Percentiles rank a stretch among this genome's conserved stretches.
Conservation (phyloP, 2,888 invertebrate species). For the Stenodema calcarata region DNA sequence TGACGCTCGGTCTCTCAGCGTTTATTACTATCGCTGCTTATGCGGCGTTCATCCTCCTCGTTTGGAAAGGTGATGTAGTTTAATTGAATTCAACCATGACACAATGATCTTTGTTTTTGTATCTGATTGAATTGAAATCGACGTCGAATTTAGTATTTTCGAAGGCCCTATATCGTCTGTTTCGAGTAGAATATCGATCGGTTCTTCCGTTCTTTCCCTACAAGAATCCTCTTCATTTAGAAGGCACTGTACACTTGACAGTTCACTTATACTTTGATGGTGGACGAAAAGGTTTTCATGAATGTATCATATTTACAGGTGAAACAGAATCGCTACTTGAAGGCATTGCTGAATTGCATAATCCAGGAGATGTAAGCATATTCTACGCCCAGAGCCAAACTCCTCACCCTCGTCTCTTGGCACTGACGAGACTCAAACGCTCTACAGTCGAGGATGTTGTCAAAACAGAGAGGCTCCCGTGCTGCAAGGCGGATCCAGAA, state of each 20-base stretch:
- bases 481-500: not conserved
- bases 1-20: not conserved
- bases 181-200: too few relatives aligned
- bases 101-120: too few relatives aligned
- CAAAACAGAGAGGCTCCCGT: not conserved
- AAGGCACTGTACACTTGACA: too few relatives aligned
- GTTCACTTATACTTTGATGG: too few relatives aligned
- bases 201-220: too few relatives aligned
- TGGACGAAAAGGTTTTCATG: too few relatives aligned
- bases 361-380: not conserved
- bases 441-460: slow-evolving; percentile 5
- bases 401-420: not conserved
- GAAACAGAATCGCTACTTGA: not conserved
- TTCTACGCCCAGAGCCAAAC: not conserved
- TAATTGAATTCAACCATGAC: not conserved
- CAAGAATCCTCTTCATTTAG: too few relatives aligned
- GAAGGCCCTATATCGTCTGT: too few relatives aligned
- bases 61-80: slow-evolving; percentile 16
- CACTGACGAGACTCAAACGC: not conserved
- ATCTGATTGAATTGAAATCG: too few relatives aligned
- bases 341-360: not conserved
- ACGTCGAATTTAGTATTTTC: too few relatives aligned
- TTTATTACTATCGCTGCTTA: not conserved
- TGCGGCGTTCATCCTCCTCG: not conserved
- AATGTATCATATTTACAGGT: not conserved